These are phyloP conservation scores for Tyto alba DNA, from an alignment of 2,113 vertebrate genomes.

Conservation along the genomic window DNA sequence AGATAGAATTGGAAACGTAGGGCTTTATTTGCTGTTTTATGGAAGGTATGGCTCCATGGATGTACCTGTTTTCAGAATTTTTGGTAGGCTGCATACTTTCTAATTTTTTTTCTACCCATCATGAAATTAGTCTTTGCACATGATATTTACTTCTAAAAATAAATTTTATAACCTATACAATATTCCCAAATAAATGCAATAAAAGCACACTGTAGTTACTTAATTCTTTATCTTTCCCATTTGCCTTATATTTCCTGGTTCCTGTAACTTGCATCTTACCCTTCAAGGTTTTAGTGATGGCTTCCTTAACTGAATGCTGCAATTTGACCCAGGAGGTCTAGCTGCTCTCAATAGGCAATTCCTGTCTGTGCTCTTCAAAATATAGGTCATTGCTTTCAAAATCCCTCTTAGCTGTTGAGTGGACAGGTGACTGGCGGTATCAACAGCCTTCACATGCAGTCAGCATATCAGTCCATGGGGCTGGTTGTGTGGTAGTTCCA, in stretches of 20 bases:
- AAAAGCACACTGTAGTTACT: neutral
- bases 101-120: neutral
- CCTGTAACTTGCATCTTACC: neutral
- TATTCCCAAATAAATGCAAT: neutral
- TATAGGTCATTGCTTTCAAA: slow-evolving; percentile 28
- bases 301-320: neutral
- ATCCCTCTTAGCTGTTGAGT: neutral
- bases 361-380: slow-evolving; percentile 10
- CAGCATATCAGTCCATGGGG: neutral
- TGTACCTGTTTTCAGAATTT: neutral
- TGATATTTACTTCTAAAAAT: neutral
- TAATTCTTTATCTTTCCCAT: neutral
- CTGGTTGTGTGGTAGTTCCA: neutral
- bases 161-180: neutral
- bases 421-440: slow-evolving; percentile 39
- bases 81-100: neutral
- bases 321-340: slow-evolving; percentile 29
- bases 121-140: neutral
- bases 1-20: neutral
- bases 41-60: neutral
- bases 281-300: neutral
- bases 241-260: neutral
- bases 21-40: neutral
- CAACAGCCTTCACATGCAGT: neutral
- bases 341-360: neutral